Conservation (phyloP, 2,888 invertebrate species). For the Tribolium freemani region DNA sequence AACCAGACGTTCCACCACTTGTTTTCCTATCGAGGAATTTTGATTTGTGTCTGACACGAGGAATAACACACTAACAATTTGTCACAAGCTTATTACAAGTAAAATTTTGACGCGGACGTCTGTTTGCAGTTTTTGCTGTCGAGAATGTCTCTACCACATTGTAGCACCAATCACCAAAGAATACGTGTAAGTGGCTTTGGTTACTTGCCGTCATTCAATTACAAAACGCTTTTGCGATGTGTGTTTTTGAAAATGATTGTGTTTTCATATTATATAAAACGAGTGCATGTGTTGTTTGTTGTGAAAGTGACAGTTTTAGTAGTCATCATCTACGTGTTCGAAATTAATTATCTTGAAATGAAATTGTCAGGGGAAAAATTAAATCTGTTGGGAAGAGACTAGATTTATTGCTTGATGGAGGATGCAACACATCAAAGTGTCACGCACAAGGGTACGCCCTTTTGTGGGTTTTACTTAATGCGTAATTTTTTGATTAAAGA, state of each 20-base stretch:
- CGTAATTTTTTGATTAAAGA: neutral
- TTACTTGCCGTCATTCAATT: conserved; percentile 52
- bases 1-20: conserved; percentile 52
- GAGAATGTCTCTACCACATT: conserved; percentile 88
- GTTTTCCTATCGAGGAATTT: neutral
- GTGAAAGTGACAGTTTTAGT: neutral
- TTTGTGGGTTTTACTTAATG: neutral
- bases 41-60: conserved; percentile 26
- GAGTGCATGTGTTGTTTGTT: neutral
- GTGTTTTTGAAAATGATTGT: neutral
- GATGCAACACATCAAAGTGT: neutral
- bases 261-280: neutral
- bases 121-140: conserved; percentile 91
- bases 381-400: neutral
- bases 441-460: neutral
- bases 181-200: conserved; percentile 85
- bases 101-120: conserved; percentile 42
- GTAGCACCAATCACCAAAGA: conserved; percentile 88
- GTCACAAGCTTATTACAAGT: conserved; percentile 14
- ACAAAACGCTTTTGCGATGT: neutral
- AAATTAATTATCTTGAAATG: neutral
- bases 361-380: neutral
- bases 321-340: neutral
- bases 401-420: neutral
- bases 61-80: conserved; percentile 43